A percentile compares a stretch with the other conserved stretches of the same genome.
Conservation (phyloP, 2,797 vertebrate genomes). For the Brachyalestes nurse region DNA sequence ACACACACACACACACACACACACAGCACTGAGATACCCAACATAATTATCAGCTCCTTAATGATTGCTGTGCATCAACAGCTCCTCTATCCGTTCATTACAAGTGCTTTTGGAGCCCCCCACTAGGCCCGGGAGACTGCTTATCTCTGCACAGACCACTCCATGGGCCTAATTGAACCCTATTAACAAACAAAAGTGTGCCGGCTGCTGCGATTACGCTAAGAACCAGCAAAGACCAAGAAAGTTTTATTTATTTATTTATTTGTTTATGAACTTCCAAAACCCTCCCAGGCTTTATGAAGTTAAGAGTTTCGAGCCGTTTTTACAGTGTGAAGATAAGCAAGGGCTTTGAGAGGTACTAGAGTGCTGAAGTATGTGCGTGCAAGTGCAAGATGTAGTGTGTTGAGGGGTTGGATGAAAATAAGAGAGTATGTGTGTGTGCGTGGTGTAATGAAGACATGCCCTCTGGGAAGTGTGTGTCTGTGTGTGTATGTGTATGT, state of each 20-base stretch:
- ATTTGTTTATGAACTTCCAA: slow-evolving; percentile 33
- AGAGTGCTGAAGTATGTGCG: slow-evolving; percentile 22
- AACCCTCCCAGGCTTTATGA: slow-evolving; percentile 11
- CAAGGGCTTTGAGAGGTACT: slow-evolving; percentile 16
- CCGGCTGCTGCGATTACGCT: slow-evolving; percentile 50
- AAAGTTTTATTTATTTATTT: slow-evolving; percentile 29
- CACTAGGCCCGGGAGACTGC: slow-evolving; percentile 77
- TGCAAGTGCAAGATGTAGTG: background rate
- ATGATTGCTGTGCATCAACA: slow-evolving; percentile 86
- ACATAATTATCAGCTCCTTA: slow-evolving; percentile 91
- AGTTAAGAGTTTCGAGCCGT: slow-evolving; percentile 49
- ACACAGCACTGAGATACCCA: slow-evolving; percentile 79
- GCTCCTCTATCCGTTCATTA: slow-evolving; percentile 86
- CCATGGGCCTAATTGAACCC: slow-evolving; percentile 87
- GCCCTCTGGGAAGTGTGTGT: slow-evolving; percentile 13
- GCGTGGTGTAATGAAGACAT: slow-evolving; percentile 19
- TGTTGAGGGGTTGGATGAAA: slow-evolving; percentile 12
- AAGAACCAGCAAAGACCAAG: slow-evolving; percentile 31
- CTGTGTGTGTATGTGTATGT: background rate
- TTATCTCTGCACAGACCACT: slow-evolving; percentile 78
- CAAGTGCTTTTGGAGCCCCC: slow-evolving; percentile 83
- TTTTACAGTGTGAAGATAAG: slow-evolving; percentile 33
- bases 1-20: background rate
- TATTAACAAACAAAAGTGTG: slow-evolving; percentile 86
- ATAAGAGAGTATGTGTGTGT: slow-evolving; percentile 8